A percentile compares a stretch with the other conserved stretches of the same genome.
Conservation (phyloP, 2,797 vertebrate species). For the Aselliscus stoliczkanus region DNA sequence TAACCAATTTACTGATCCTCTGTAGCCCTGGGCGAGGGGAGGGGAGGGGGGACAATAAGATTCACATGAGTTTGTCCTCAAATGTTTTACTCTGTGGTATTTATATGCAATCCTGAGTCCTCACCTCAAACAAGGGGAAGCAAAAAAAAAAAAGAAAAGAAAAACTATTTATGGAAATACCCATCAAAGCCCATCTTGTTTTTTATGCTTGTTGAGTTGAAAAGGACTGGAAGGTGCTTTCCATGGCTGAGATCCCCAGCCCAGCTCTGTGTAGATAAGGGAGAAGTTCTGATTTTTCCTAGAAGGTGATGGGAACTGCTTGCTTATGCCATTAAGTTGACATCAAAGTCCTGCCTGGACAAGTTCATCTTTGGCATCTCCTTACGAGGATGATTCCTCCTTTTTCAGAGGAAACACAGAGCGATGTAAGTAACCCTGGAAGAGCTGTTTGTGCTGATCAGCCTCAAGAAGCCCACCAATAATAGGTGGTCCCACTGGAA, state of each 20-base stretch:
- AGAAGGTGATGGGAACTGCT: not conserved
- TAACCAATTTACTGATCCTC: conserved; percentile 56
- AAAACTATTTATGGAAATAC: conserved; percentile 31
- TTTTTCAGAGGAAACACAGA: not conserved
- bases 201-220: not conserved
- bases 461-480: not conserved
- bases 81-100: not conserved
- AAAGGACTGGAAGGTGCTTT: conserved; percentile 26
- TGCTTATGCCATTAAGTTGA: not conserved
- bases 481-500: not conserved
- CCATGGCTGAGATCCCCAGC: not conserved
- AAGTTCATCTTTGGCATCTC: not conserved
- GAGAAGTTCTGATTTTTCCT: not conserved
- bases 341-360: not conserved
- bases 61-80: not conserved
- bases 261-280: not conserved
- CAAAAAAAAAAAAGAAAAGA: not conserved
- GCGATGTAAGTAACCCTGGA: not conserved
- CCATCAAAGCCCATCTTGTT: not conserved
- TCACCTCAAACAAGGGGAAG: not conserved
- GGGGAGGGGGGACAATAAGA: not conserved
- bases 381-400: not conserved
- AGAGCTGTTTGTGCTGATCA: not conserved
- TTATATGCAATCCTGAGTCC: not conserved
- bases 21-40: conserved; percentile 44